phyloP scores from a whole-genome alignment of 2,797 vertebrate species.

The Sphenodon punctatus region DNA sequence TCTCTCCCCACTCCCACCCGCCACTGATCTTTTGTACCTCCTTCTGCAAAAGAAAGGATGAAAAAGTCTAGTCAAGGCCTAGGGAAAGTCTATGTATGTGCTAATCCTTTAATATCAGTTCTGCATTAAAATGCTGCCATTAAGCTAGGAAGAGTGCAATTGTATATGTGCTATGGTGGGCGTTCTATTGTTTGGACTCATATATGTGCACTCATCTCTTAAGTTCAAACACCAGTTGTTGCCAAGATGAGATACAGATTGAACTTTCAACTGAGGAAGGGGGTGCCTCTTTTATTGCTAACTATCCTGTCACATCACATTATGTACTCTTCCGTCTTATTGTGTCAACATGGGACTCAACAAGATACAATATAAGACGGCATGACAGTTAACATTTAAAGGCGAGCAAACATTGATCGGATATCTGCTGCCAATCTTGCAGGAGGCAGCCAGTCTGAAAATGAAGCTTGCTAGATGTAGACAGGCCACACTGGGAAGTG shows the following conservation, averaged over 20 bases:
- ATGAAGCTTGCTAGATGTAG: neutral
- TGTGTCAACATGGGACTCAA: neutral
- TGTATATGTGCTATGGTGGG: too few species aligned
- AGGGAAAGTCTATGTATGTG: too few species aligned
- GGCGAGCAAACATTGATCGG: neutral
- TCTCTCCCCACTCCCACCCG: too few species aligned
- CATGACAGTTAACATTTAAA: slow-evolving; percentile 4
- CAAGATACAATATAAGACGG: neutral
- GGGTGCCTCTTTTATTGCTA: neutral
- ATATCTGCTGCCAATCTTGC: neutral
- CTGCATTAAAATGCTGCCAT: too few species aligned
- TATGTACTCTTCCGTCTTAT: neutral
- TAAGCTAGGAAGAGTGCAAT: too few species aligned
- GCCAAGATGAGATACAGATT: neutral
- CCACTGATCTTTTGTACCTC: too few species aligned
- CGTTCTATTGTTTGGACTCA: neutral
- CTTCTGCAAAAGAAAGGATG: too few species aligned
- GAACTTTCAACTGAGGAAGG: neutral
- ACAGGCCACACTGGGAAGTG: slow-evolving; percentile 4
- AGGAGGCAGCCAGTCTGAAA: neutral
- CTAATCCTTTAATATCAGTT: too few species aligned
- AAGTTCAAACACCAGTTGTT: neutral
- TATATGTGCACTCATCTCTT: neutral
- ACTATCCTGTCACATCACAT: neutral
- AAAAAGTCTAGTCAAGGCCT: too few species aligned